Conservation (phyloP, 1,140 invertebrate species). For the Drosophila nebulosa region DNA sequence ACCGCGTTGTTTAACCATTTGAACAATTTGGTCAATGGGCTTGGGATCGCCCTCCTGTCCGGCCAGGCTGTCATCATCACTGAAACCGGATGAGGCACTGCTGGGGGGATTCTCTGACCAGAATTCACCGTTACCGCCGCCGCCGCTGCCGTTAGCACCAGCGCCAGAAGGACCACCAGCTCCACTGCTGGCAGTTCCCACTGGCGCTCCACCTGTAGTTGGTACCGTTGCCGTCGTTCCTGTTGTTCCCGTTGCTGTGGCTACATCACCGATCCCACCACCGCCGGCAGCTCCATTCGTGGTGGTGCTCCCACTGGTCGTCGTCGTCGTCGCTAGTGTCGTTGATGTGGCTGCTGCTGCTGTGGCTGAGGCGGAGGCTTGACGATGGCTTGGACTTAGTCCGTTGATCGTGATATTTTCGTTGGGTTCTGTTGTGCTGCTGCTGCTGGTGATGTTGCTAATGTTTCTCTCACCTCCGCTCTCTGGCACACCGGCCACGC, state of each 20-base stretch:
- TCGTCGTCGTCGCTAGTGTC: slow-evolving; percentile 9
- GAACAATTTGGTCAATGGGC: slow-evolving; percentile 89
- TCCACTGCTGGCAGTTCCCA: slow-evolving; percentile 65
- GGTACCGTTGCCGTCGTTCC: slow-evolving; percentile 42
- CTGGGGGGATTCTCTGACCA: slow-evolving; percentile 87
- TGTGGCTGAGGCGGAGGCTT: not conserved
- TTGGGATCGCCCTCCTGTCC: slow-evolving; percentile 85
- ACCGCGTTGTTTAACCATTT: slow-evolving; percentile 88
- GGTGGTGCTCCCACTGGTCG: not conserved
- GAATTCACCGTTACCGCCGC: slow-evolving; percentile 73
- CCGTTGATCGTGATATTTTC: slow-evolving; percentile 78
- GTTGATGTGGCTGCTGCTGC: not conserved
- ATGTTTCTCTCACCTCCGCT: not conserved
- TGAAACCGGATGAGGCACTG: slow-evolving; percentile 91
- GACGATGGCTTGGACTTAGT: slow-evolving; percentile 60
- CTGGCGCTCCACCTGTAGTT: slow-evolving; percentile 16
- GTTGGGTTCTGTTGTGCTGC: slow-evolving; percentile 59
- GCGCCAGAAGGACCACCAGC: slow-evolving; percentile 57
- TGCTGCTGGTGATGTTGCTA: not conserved
- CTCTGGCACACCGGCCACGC: not conserved
- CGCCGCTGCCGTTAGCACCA: slow-evolving; percentile 15
- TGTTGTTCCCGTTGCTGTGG: slow-evolving; percentile 20
- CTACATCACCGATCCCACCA: slow-evolving; percentile 2
- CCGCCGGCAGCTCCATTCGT: not conserved
- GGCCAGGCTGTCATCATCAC: slow-evolving; percentile 92